Conservation (phyloP, 2,113 vertebrate species). For the Arenaria interpres region DNA sequence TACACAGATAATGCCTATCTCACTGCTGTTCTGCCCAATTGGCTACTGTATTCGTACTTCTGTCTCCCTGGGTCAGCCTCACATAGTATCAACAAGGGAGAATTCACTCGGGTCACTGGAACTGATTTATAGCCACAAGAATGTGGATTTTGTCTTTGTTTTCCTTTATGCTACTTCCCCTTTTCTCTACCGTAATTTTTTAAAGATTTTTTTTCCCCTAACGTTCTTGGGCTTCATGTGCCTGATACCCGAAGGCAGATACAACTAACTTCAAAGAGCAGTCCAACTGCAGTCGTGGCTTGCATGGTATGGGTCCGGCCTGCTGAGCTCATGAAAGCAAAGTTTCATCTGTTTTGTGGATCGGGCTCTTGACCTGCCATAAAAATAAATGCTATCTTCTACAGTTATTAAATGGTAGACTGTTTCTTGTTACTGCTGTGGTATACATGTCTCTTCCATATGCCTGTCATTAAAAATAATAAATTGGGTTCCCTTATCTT, state of each 20-base stretch:
- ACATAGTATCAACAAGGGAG: not conserved
- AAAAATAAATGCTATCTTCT: slow-evolving; percentile 53
- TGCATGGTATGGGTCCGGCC: not conserved
- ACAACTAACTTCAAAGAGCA: slow-evolving; percentile 30
- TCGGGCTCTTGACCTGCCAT: slow-evolving; percentile 34
- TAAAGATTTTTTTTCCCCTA: not conserved
- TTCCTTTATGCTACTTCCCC: not conserved
- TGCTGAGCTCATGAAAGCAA: slow-evolving; percentile 52
- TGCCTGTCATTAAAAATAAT: slow-evolving; percentile 59
- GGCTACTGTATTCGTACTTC: not conserved
- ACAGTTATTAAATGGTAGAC: slow-evolving; percentile 34
- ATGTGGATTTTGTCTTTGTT: slow-evolving; percentile 16
- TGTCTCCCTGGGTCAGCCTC: not conserved
- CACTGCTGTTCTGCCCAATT: not conserved
- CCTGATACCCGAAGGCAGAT: not conserved
- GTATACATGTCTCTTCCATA: not conserved
- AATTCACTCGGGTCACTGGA: not conserved
- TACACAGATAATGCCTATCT: not conserved
- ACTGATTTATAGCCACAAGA: slow-evolving; percentile 15
- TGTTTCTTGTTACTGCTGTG: slow-evolving; percentile 51
- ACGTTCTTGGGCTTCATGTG: not conserved
- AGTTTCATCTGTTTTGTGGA: slow-evolving; percentile 42
- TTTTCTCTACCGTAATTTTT: not conserved
- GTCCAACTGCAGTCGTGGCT: not conserved
- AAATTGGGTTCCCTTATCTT: slow-evolving; percentile 40